Evolutionary conservation across 1,140 invertebrate genomes (phyloP), one percentile per base, ranked within the genome.

Genomic region (Stenopsyche tienmushanensis): DNA sequence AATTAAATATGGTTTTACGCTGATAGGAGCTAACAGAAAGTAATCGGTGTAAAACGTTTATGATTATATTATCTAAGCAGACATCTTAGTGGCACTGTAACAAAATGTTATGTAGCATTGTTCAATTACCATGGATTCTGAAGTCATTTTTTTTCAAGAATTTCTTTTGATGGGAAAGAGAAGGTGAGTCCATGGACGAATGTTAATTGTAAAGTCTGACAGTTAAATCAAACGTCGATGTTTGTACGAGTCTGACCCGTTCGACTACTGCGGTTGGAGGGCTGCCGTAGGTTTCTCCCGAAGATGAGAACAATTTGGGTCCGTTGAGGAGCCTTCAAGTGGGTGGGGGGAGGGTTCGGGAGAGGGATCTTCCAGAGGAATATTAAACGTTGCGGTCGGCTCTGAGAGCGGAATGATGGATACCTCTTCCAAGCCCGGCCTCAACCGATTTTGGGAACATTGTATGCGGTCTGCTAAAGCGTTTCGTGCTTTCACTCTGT

Each of bases 341-440:
- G 34, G 26, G 17, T 44, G 41, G 57, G 41, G 57, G 7, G 3
- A 15, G 29, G 50, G 26, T 21, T 23, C 23, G 24, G 57, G 53
- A 15, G 57, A 9, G 18, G 29, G n/a, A 39, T 60, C 57, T 60
- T 60, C 57, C 29, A 60, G 57, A 60, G 57, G 57, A 69, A 69
- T 69, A 69, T 69, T 69, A 69, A 69, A 69, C 67, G 64, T 59
- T 65, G 63, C 53, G 67, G 67, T 69, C 21, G 34, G 50, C 29
- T 34, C 29, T 50, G 52, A 49, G 54, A 44, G 34, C 57, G 21
- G 67, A 69, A 65, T 69, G 67, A 69, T 69, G 63, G 67, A 69
- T 69, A 53, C 62, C 62, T 57, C 24, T 21, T 44, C 54, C 45
- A 29, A 13, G 50, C 21, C 62, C 15, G 23, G 25, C 18, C 52